Evolutionary conservation across 2,888 invertebrate genomes (phyloP), one percentile per base, ranked within the genome.

Genomic region (Lithophane leautieri): DNA sequence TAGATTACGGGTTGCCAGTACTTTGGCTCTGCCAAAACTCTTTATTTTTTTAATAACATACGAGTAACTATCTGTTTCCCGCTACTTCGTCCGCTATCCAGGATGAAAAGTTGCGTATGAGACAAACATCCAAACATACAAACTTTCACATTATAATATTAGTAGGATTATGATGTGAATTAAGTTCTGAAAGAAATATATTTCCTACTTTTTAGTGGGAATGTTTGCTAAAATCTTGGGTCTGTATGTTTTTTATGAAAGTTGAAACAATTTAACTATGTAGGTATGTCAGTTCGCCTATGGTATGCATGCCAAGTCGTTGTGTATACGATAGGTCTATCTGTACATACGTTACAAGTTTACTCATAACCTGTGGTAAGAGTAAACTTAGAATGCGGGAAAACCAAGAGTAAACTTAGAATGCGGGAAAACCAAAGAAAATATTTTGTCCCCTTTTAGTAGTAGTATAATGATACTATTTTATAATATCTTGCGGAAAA

Each of bases 401-500:
- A n/a, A n/a, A n/a, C n/a, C n/a, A n/a, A n/a, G n/a, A n/a, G 7
- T 28, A 14, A 22, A 47, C 47, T 66, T 16, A 50, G 47, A 66
- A 28, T 22, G 9, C 28, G 9, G 66, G 28, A 66, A 68, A 42
- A 56, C 40, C 19, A 56, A 47, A 44, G 34, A 34, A 34, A 47
- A 72, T 61, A 71, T 14, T 16, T 22, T 40, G 19, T 61, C 40
- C 50, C 14, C 3, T 44, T 28, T 61, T 42, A 65, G 19, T 28
- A 25, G 1, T 12, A 44, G 11, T 9, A 22, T 34, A 12, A 4
- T 47, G 2, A 3, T n/a, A 60, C 42, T 40, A 61, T 54, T 54
- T 47, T 25, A 12, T 28, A 28, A 11, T 12, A 34, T 3, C 1
- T 22, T 16, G n/a, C 28, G 62, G 70, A 63, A 62, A 79, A 79